These are phyloP conservation scores for Papilio dardanus DNA, from an alignment of 1,140 invertebrate genomes.

Conservation along the genomic window DNA sequence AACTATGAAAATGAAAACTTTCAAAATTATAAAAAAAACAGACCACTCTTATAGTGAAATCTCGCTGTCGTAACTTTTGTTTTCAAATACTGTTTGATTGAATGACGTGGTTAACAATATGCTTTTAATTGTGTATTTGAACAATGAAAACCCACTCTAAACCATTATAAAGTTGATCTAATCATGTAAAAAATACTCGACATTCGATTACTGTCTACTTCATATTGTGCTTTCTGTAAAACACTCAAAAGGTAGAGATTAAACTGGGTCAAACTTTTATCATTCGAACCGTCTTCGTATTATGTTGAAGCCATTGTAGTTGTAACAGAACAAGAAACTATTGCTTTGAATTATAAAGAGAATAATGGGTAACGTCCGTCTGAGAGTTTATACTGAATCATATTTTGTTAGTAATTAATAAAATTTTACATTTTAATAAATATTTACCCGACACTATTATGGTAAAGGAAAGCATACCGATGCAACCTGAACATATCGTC, in stretches of 20 bases:
- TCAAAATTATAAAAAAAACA: not conserved
- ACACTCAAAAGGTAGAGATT: not conserved
- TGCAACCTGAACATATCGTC: too few species aligned
- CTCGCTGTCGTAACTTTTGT: not conserved
- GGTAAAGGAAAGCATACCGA: too few species aligned
- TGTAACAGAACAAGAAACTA: slow-evolving; percentile 22
- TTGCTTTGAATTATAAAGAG: slow-evolving; percentile 5
- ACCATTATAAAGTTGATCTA: too few species aligned
- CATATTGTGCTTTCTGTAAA: not conserved
- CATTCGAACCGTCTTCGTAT: slow-evolving; percentile 13
- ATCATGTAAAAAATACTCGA: not conserved
- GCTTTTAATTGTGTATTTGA: too few species aligned
- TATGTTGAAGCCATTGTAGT: slow-evolving; percentile 13
- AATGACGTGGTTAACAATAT: too few species aligned
- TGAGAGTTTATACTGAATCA: not conserved
- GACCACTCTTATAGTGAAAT: not conserved
- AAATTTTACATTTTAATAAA: too few species aligned
- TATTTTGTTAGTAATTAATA: not conserved
- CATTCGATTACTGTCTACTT: not conserved
- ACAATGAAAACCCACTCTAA: too few species aligned
- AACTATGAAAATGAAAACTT: not conserved
- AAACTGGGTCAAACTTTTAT: slow-evolving; percentile 23
- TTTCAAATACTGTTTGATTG: too few species aligned
- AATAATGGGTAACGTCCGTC: not conserved
- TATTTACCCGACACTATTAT: too few species aligned